Percentiles rank a stretch among this genome's conserved stretches.
Conservation (phyloP, 2,113 vertebrate genomes). For the Oncorhynchus clarkii region DNA sequence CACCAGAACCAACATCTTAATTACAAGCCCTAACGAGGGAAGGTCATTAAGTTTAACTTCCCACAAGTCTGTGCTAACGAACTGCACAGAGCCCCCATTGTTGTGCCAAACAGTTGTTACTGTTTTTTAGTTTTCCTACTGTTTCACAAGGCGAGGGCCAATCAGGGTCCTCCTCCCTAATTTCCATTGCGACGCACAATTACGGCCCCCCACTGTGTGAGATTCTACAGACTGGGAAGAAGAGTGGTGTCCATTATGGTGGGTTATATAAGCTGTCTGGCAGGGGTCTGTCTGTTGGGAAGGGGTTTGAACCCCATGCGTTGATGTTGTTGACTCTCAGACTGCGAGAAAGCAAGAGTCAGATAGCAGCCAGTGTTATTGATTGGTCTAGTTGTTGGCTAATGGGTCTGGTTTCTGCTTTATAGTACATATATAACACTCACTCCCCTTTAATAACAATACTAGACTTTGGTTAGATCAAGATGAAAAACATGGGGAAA, state of each 20-base stretch:
- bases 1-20: neutral
- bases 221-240: slow-evolving; percentile 61
- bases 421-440: no score
- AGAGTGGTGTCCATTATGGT: slow-evolving; percentile 13
- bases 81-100: slow-evolving; percentile 3
- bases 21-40: neutral
- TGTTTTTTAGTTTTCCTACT: slow-evolving; percentile 19
- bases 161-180: slow-evolving; percentile 45
- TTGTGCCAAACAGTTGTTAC: slow-evolving; percentile 14
- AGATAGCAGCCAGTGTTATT: slow-evolving; percentile 59
- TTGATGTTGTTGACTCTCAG: neutral
- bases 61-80: neutral
- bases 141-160: slow-evolving; percentile 18
- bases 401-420: no score
- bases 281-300: neutral
- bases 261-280: neutral
- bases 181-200: slow-evolving; percentile 58
- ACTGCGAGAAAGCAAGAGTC: slow-evolving; percentile 19
- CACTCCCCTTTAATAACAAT: no score
- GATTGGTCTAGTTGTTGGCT: slow-evolving; percentile 58
- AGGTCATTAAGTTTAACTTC: neutral
- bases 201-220: slow-evolving; percentile 44
- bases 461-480: no score
- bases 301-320: neutral
- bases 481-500: no score